Evolutionary conservation across 2,113 vertebrate genomes (phyloP).

Genomic region (Microcebus ravelobensis): DNA sequence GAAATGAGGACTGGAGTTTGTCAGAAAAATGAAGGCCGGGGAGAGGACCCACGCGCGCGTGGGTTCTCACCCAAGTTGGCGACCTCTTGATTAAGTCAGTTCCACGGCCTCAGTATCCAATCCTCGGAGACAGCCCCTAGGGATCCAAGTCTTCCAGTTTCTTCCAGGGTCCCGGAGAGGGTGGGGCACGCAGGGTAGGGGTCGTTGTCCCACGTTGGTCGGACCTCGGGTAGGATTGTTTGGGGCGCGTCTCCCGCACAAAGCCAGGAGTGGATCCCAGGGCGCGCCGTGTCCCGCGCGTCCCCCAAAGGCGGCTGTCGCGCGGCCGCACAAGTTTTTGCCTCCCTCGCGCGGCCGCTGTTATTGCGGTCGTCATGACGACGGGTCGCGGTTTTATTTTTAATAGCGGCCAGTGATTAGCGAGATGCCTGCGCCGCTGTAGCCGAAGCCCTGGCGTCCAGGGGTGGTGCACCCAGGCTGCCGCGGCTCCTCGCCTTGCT

Average conservation of each 20-base stretch:
- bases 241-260: no score
- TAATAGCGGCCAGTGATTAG: slow-evolving; percentile 65
- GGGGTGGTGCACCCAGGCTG: background rate
- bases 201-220: background rate
- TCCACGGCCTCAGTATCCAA: background rate
- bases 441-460: background rate
- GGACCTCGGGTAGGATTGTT: background rate
- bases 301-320: background rate
- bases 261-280: no score
- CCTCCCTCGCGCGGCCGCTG: slow-evolving; percentile 60
- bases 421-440: background rate
- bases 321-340: background rate
- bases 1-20: background rate
- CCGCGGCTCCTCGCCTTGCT: background rate
- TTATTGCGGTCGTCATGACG: slow-evolving; percentile 74
- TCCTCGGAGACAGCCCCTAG: background rate
- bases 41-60: no score
- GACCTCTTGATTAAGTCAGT: background rate
- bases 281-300: background rate
- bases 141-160: background rate
- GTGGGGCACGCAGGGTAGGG: accelerated
- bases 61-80: background rate
- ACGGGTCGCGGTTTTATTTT: slow-evolving; percentile 77
- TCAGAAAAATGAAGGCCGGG: background rate
- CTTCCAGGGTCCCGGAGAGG: background rate